phyloP scores from a whole-genome alignment of 2,888 invertebrate species.

The Cetonia aurata region DNA sequence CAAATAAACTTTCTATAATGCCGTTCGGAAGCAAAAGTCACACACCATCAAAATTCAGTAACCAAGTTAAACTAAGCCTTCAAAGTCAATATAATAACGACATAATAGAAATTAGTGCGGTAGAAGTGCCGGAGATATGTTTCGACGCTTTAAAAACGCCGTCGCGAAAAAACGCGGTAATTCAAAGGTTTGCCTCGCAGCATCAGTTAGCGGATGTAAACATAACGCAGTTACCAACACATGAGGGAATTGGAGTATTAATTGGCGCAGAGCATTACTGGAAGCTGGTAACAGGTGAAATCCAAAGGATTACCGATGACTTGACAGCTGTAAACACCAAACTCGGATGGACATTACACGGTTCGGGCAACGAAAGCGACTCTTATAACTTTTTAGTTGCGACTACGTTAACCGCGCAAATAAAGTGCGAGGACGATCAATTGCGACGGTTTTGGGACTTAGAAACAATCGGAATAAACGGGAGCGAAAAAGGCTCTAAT shows the following conservation, averaged over 20 bases:
- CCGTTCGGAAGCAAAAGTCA: too few relatives aligned
- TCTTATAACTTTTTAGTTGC: too few relatives aligned
- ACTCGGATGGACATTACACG: constrained; percentile 4
- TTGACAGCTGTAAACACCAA: not conserved
- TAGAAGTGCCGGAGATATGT: constrained; percentile 3
- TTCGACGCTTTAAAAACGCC: not conserved
- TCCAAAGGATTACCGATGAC: not conserved
- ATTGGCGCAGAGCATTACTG: too few relatives aligned
- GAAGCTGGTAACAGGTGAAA: not conserved
- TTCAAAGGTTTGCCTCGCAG: not conserved
- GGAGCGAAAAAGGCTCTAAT: not conserved
- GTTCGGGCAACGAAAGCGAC: too few relatives aligned
- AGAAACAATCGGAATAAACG: not conserved
- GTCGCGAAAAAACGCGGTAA: not conserved
- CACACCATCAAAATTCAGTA: too few relatives aligned
- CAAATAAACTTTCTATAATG: not conserved
- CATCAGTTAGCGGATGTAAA: not conserved
- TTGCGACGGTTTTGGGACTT: not conserved
- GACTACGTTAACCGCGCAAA: not conserved
- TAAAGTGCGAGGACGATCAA: not conserved
- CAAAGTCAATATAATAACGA: constrained; percentile 2
- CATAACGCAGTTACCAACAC: too few relatives aligned
- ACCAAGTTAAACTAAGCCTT: too few relatives aligned
- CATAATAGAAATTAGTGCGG: not conserved
- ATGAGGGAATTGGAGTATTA: too few relatives aligned